Evolutionary conservation across 2,888 invertebrate species (phyloP), one percentile per base, ranked within the genome.

Genomic region (Nezara viridula): DNA sequence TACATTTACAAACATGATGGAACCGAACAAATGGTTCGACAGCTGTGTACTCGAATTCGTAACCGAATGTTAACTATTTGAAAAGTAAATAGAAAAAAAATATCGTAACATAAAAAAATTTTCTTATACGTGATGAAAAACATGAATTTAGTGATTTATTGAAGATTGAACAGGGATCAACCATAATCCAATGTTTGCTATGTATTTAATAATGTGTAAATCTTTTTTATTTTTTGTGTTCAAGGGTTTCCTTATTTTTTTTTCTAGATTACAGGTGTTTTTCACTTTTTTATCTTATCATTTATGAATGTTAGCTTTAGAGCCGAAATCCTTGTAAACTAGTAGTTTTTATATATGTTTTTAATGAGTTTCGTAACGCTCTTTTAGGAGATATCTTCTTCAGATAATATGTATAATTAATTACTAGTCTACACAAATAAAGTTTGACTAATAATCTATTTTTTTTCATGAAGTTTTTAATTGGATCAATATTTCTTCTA

Each of bases 281-380:
- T 81, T 81, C 81, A 81, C 44, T 14, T 44, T 73, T 81, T 81
- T 81, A 81, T 81, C 81, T 81, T 81, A 81, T 81, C 81, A 44
- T n/a, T n/a, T 44, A 44, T 44, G 21, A 40, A 44, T 81, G 81
- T 81, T 81, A 40, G 44, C 44, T 81, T 81, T 81, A n/a, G 2
- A 9, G 4, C 81, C 81, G 44, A 81, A 81, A 81, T 81, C 81
- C 44, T 47, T 44, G 40, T 81, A 81, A 81, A 40, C 44, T 81
- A 81, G 7, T 81, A 81, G 81, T 47, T 81, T 81, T 77, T 77
- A 44, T 77, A 40, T 21, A 24, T 81, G 5, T 81, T 47, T 47
- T 44, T 73, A 73, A 60, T 27, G 60, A 60, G 66, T 73, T 32
- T 73, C 66, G 21, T 73, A 73, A 73, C 66, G 0, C 19, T 21